These are phyloP conservation scores for Tupaia chinensis DNA, from an alignment of 2,113 vertebrate genomes.

Conservation along the genomic window DNA sequence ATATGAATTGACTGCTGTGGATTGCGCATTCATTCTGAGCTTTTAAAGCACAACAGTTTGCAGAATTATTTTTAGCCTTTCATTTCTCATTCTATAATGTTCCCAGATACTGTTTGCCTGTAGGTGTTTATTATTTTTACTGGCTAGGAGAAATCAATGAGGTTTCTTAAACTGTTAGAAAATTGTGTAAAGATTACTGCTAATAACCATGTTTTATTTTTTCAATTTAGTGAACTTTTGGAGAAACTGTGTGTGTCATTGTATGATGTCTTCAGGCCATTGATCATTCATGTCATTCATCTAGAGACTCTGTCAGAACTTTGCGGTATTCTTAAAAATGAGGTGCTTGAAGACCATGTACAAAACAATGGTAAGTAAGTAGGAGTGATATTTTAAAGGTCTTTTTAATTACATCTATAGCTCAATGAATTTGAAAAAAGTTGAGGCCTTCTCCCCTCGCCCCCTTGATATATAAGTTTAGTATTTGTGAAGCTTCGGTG, in stretches of 20 bases:
- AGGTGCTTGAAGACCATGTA: constrained; percentile 98
- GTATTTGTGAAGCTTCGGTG: constrained; percentile 29
- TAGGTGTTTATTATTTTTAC: constrained; percentile 18
- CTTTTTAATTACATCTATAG: constrained; percentile 10
- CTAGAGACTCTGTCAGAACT: constrained; percentile 98
- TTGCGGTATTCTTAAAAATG: constrained; percentile 98
- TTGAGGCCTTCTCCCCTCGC: not conserved
- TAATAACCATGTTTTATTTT: constrained; percentile 63
- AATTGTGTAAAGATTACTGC: constrained; percentile 61
- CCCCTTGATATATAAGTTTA: not conserved
- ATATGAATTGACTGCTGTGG: constrained; percentile 35
- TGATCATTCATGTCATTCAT: constrained; percentile 98
- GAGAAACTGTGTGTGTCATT: constrained; percentile 97
- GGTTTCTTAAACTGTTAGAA: not conserved
- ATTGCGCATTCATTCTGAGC: constrained; percentile 18
- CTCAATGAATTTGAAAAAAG: constrained; percentile 19
- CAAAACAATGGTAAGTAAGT: constrained; percentile 93
- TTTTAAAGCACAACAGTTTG: constrained; percentile 46
- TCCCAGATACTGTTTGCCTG: not conserved
- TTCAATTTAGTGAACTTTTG: constrained; percentile 92
- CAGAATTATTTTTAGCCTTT: constrained; percentile 25
- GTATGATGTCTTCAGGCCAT: constrained; percentile 96
- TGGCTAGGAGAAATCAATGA: constrained; percentile 6
- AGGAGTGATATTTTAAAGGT: constrained; percentile 17
- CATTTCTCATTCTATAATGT: not conserved